These are phyloP conservation scores for Anthopleura sola DNA, from an alignment of 64 coral and sea anemone genomes.

Conservation along the genomic window DNA sequence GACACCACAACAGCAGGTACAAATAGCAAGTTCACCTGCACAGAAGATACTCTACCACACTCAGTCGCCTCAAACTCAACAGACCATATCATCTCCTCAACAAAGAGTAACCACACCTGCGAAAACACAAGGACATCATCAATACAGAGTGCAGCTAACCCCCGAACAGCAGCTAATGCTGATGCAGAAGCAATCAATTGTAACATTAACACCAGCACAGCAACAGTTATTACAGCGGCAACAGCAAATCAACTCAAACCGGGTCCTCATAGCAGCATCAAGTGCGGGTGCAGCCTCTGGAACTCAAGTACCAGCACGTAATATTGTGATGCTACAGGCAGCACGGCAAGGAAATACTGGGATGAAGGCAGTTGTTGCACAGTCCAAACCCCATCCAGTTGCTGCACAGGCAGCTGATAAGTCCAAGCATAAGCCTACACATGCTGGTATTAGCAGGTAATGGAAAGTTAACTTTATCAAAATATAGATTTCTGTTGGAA, in stretches of 20 bases:
- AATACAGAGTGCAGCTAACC: constrained; percentile 29
- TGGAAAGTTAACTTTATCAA: neutral
- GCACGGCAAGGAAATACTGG: constrained; percentile 26
- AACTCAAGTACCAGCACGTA: constrained; percentile 43
- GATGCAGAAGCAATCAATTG: constrained; percentile 47
- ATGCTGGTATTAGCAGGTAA: constrained; percentile 90
- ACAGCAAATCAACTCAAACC: constrained; percentile 55
- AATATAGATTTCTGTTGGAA: too few relatives aligned
- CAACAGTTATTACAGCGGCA: constrained; percentile 59
- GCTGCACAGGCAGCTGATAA: constrained; percentile 64
- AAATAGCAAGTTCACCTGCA: neutral
- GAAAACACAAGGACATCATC: constrained; percentile 31
- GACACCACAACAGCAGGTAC: constrained; percentile 11
- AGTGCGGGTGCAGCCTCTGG: constrained; percentile 44
- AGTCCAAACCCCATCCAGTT: constrained; percentile 23
- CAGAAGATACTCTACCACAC: neutral
- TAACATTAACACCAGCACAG: constrained; percentile 71
- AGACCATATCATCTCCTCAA: constrained; percentile 2
- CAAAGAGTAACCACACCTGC: constrained; percentile 26
- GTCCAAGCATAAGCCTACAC: constrained; percentile 71
- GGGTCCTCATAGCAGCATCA: constrained; percentile 52
- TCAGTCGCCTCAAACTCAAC: neutral
- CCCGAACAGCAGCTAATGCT: constrained; percentile 41
- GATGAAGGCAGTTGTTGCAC: constrained; percentile 27
- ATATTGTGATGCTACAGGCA: constrained; percentile 62